A percentile compares a stretch with the other conserved stretches of the same genome.
phyloP scores from a whole-genome alignment of 2,113 vertebrate species.

The Austrofundulus limnaeus region DNA sequence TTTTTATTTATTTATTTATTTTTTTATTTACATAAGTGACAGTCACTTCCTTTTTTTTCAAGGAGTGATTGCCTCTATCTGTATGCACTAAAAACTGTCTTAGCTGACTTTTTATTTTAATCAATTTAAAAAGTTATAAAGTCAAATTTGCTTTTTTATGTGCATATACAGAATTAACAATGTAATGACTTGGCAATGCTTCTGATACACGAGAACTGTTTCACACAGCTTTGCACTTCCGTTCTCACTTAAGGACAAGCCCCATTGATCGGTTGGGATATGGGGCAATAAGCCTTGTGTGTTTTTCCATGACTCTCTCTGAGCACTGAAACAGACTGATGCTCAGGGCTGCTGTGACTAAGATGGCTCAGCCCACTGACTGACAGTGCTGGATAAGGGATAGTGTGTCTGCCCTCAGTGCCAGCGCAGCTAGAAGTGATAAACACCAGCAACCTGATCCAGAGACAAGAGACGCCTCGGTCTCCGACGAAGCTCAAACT shows the following conservation, averaged over 20 bases:
- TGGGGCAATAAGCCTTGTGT: slow-evolving; percentile 62
- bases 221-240: slow-evolving; percentile 68
- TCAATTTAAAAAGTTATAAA: slow-evolving; percentile 14
- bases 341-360: slow-evolving; percentile 77
- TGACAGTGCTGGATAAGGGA: slow-evolving; percentile 91
- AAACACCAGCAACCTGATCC: slow-evolving; percentile 92
- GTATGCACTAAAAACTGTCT: slow-evolving; percentile 9
- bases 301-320: slow-evolving; percentile 66
- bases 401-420: slow-evolving; percentile 88
- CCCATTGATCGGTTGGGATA: slow-evolving; percentile 71
- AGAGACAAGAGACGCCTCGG: slow-evolving; percentile 85
- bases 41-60: too few relatives aligned
- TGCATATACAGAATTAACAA: slow-evolving; percentile 42
- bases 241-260: slow-evolving; percentile 75
- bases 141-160: slow-evolving; percentile 5
- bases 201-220: slow-evolving; percentile 64
- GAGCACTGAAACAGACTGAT: slow-evolving; percentile 61
- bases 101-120: neutral
- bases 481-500: slow-evolving; percentile 89
- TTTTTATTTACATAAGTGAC: too few relatives aligned
- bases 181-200: slow-evolving; percentile 44
- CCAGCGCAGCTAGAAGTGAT: slow-evolving; percentile 90
- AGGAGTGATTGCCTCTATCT: slow-evolving; percentile 8
- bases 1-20: too few relatives aligned
- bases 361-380: slow-evolving; percentile 82